Evolutionary conservation across 2,888 invertebrate species (phyloP), one percentile per base, ranked within the genome.

Genomic region (Slavum lentiscoides): DNA sequence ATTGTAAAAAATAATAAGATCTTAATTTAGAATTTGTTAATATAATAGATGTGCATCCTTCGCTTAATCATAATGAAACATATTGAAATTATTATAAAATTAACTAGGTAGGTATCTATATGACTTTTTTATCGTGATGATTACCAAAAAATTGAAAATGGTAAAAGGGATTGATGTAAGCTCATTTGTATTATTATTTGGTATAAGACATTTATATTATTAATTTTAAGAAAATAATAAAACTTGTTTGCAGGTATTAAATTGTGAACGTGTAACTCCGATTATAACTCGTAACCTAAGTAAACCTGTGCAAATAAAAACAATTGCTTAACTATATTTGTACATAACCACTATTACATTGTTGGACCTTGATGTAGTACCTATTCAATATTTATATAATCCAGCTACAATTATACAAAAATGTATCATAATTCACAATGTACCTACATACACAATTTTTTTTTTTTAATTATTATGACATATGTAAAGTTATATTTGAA

Each of bases 331-430:
- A 15, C 39, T 74, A 74, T 74, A 74, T 74, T 66, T 66, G 74
- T 74, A 66, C 55, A 55, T 74, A 58, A 66, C 64, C 37, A 55
- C 37, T 74, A 74, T 66, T 39, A 66, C 21, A 66, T 55, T 21
- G 2, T 66, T 66, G 39, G 21, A 74, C 66, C 74, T 74, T 74
- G 74, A 55, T 64, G 53, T 8, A n/a, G n/a, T 58, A 37, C 6
- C 55, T 74, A 39, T 74, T 55, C 39, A 74, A 70, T 58, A 74
- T 74, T 64, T 74, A 55, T 74, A 64, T 64, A 37, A 55, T 74
- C 21, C 15, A 37, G n/a, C 53, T 64, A 49, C 19, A 62, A 74
- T 62, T 62, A 19, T 67, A 49, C 30, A 67, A 67, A 49, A 49
- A 13, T 49, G 49, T 49, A 11, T 13, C 15, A 49, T 15, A 49